Evolutionary conservation across 2,113 vertebrate genomes (phyloP).

Genomic region (Pandion haliaetus): DNA sequence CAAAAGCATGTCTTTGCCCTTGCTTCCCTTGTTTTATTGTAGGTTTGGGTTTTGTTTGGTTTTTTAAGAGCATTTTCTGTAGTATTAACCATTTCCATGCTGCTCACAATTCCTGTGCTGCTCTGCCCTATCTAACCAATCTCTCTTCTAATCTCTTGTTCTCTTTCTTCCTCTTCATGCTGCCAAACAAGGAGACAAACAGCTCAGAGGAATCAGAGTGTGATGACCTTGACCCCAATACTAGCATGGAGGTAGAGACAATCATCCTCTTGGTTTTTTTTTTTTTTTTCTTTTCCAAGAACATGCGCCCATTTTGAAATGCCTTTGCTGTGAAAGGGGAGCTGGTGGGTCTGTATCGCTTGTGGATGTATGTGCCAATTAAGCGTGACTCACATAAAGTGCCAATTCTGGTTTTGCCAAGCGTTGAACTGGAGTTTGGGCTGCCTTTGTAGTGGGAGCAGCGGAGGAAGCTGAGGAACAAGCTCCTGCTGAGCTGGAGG

Average conservation of each 20-base stretch:
- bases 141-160: constrained; percentile 70
- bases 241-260: constrained; percentile 96
- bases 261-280: constrained; percentile 61
- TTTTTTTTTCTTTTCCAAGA: background rate
- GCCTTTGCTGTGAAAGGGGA: background rate
- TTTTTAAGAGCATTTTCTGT: constrained; percentile 5
- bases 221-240: constrained; percentile 95
- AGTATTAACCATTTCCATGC: background rate
- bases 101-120: constrained; percentile 24
- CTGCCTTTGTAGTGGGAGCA: background rate
- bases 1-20: constrained; percentile 66
- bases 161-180: constrained; percentile 79
- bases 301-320: background rate
- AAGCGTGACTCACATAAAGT: background rate
- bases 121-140: constrained; percentile 1
- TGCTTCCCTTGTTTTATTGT: background rate
- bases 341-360: background rate
- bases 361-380: background rate
- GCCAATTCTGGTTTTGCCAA: background rate
- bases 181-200: constrained; percentile 89
- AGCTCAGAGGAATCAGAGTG: constrained; percentile 98
- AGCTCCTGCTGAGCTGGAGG: background rate
- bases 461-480: background rate
- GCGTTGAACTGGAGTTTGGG: background rate
- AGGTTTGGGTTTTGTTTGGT: background rate